Percentiles rank a stretch among this genome's conserved stretches.
Evolutionary conservation across 1,140 invertebrate genomes (phyloP).

Genomic region (Heliconius hewitsoni): DNA sequence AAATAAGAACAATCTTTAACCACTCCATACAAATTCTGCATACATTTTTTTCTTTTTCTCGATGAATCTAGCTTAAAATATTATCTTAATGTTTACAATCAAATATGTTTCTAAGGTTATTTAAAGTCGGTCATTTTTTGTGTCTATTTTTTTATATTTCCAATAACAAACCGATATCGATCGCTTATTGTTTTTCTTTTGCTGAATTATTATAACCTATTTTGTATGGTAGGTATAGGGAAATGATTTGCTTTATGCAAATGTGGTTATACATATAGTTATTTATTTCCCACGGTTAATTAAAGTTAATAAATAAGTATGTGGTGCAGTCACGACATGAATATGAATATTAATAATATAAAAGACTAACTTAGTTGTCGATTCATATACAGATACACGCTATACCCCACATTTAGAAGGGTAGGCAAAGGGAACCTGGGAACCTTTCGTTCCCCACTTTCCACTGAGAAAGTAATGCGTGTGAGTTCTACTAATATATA

Average conservation of each 20-base stretch:
- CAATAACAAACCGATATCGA: neutral
- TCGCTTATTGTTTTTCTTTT: neutral
- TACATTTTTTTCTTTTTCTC: no score
- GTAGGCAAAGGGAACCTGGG: neutral
- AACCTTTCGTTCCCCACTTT: neutral
- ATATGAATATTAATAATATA: neutral
- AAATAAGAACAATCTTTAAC: no score
- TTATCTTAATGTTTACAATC: neutral
- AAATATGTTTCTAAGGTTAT: neutral
- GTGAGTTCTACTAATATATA: no score
- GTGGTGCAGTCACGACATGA: conserved; percentile 1
- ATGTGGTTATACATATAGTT: conserved; percentile 5
- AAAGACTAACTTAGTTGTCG: no score
- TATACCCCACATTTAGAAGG: neutral
- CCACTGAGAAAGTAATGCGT: no score
- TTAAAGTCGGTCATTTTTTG: conserved; percentile 8
- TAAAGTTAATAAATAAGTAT: neutral
- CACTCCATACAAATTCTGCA: no score
- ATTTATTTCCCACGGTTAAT: conserved; percentile 9
- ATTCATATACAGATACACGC: neutral
- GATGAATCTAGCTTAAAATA: neutral
- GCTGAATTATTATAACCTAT: neutral
- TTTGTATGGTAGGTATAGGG: neutral
- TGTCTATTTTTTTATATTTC: neutral
- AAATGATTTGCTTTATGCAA: conserved; percentile 8